phyloP scores from a whole-genome alignment of 2,888 invertebrate species.

The Chalcis sispes region DNA sequence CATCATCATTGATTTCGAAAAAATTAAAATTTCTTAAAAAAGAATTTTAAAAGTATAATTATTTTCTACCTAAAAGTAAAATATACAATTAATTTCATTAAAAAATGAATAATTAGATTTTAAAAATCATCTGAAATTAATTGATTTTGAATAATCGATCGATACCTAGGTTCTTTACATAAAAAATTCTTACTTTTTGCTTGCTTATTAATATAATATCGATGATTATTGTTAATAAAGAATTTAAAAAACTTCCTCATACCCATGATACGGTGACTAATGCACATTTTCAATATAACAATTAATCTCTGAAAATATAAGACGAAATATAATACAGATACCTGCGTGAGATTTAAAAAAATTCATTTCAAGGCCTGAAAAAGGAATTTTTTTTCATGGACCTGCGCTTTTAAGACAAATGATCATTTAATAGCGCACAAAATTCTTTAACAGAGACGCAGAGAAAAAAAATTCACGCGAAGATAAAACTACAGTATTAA shows the following conservation, averaged over 20 bases:
- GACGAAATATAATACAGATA: slow-evolving; percentile 24
- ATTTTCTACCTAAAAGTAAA: too few species aligned
- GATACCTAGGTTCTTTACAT: too few species aligned
- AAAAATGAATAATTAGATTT: too few species aligned
- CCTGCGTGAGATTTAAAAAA: slow-evolving; percentile 10
- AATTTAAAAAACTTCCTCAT: not conserved
- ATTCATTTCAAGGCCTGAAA: slow-evolving; percentile 24
- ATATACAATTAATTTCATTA: too few species aligned
- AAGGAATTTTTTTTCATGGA: slow-evolving; percentile 21
- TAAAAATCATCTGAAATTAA: too few species aligned
- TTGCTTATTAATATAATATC: not conserved
- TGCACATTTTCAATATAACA: slow-evolving; percentile 38
- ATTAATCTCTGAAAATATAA: slow-evolving; percentile 27
- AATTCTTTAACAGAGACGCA: slow-evolving; percentile 46
- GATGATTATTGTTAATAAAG: slow-evolving; percentile 21
- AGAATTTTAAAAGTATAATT: too few species aligned
- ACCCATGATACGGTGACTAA: slow-evolving; percentile 28
- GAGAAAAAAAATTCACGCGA: slow-evolving; percentile 21
- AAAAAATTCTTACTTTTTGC: too few species aligned
- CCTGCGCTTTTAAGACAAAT: slow-evolving; percentile 32
- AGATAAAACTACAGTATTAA: slow-evolving; percentile 9
- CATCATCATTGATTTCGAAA: too few species aligned
- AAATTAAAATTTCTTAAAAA: too few species aligned
- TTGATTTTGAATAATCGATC: too few species aligned
- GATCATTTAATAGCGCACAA: slow-evolving; percentile 43